Percentiles rank a stretch among this genome's conserved stretches.
These are phyloP conservation scores for Gallinago paraguaiae DNA, from an alignment of 2,113 vertebrate species.

Conservation along the genomic window DNA sequence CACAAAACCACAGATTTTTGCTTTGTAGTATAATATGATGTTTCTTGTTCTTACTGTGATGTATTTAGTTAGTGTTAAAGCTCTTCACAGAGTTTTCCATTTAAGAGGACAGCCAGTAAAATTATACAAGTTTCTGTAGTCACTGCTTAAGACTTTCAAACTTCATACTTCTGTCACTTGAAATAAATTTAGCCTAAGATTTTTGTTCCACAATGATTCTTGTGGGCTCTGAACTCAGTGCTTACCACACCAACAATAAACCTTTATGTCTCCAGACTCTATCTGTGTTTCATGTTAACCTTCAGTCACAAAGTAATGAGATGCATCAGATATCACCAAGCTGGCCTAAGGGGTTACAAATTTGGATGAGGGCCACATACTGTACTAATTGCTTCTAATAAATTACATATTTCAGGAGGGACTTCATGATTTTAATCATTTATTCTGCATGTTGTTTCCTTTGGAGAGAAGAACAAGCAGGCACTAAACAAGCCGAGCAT, in stretches of 20 bases:
- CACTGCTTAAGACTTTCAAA: background rate
- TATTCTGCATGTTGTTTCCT: conserved; percentile 64
- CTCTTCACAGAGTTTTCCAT: background rate
- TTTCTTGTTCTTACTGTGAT: background rate
- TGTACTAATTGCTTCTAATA: conserved; percentile 70
- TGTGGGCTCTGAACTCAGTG: background rate
- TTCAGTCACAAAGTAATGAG: conserved; percentile 60
- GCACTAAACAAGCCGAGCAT: conserved; percentile 26
- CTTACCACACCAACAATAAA: conserved; percentile 2
- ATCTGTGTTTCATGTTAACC: background rate
- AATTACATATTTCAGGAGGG: conserved; percentile 67
- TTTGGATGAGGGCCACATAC: conserved; percentile 58
- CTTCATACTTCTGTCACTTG: background rate
- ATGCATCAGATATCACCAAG: conserved; percentile 49
- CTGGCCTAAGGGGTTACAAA: conserved; percentile 63
- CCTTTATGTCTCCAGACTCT: conserved; percentile 34
- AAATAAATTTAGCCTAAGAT: background rate
- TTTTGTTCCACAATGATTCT: background rate
- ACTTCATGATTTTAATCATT: conserved; percentile 67
- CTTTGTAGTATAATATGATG: background rate
- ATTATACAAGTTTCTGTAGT: background rate
- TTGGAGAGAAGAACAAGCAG: conserved; percentile 47
- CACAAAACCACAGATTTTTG: background rate
- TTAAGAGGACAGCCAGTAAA: background rate
- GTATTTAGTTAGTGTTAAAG: background rate